These are phyloP conservation scores for Apteryx owenii DNA, from an alignment of 2,113 vertebrate genomes.

Conservation along the genomic window DNA sequence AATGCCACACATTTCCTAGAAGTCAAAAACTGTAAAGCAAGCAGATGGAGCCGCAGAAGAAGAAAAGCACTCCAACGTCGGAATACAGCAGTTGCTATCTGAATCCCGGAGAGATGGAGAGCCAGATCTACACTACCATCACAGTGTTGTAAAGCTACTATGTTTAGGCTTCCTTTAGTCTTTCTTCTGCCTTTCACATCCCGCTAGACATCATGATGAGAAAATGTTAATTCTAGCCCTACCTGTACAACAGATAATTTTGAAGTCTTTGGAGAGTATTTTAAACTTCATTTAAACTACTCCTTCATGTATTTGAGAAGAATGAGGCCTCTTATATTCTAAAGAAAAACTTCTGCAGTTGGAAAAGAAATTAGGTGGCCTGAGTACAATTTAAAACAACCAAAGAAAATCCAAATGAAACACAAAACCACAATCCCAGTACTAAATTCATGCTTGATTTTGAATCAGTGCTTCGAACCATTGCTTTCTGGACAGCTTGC, in stretches of 20 bases:
- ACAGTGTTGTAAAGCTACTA: neutral
- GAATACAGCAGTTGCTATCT: neutral
- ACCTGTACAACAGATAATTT: neutral
- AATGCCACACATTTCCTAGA: neutral
- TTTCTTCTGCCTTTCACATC: neutral
- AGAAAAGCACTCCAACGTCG: neutral
- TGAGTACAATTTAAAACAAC: neutral
- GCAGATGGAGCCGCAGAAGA: conserved; percentile 17
- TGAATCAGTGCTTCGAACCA: neutral
- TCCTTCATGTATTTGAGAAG: neutral
- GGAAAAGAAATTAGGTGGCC: neutral
- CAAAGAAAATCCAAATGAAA: neutral
- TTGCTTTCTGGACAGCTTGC: neutral
- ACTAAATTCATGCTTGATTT: neutral
- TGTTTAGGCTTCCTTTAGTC: neutral
- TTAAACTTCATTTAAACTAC: neutral
- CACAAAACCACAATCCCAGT: neutral
- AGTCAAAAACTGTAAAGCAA: conserved; percentile 13
- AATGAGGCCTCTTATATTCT: neutral
- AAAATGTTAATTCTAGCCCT: neutral
- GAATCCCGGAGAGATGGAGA: neutral
- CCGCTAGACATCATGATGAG: neutral
- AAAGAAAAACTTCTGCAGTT: neutral
- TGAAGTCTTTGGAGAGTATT: neutral
- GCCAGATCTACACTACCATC: neutral